phyloP scores from a whole-genome alignment of 2,113 vertebrate species.

The Myiopsitta monachus region DNA sequence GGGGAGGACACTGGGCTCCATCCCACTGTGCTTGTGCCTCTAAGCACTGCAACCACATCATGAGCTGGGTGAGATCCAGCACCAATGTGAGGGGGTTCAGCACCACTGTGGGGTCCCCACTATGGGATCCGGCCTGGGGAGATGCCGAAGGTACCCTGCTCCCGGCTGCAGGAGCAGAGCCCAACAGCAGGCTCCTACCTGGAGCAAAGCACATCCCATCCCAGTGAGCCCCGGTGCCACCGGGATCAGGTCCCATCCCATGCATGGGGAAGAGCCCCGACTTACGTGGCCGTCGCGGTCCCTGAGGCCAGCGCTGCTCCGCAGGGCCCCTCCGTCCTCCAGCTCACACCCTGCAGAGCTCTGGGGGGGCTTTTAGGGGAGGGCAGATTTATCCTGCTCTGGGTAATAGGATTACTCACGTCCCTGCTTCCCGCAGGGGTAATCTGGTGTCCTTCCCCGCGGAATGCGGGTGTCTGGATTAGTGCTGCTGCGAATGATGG shows the following conservation, averaged over 20 bases:
- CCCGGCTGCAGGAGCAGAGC: fast-evolving
- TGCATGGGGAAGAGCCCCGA: fast-evolving
- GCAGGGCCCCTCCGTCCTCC: neutral
- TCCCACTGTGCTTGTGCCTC: neutral
- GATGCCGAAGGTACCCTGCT: neutral
- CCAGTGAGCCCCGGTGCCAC: neutral
- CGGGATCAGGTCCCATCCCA: fast-evolving
- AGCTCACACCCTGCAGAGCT: neutral
- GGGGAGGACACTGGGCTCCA: neutral
- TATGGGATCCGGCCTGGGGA: neutral
- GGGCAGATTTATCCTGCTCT: slow-evolving; percentile 75
- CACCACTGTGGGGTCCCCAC: neutral
- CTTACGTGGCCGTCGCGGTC: neutral
- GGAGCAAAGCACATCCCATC: neutral
- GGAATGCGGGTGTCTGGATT: neutral
- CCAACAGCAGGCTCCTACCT: neutral
- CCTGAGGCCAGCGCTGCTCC: neutral
- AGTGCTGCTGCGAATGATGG: fast-evolving
- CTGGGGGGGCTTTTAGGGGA: neutral
- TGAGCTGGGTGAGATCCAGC: neutral
- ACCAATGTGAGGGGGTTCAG: neutral
- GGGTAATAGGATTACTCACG: slow-evolving; percentile 83
- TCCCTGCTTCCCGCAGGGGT: slow-evolving; percentile 16
- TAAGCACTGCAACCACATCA: neutral
- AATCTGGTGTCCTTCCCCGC: slow-evolving; percentile 38